phyloP scores from a whole-genome alignment of 2,888 invertebrate genomes.

The Anagyrus pseudococci region DNA sequence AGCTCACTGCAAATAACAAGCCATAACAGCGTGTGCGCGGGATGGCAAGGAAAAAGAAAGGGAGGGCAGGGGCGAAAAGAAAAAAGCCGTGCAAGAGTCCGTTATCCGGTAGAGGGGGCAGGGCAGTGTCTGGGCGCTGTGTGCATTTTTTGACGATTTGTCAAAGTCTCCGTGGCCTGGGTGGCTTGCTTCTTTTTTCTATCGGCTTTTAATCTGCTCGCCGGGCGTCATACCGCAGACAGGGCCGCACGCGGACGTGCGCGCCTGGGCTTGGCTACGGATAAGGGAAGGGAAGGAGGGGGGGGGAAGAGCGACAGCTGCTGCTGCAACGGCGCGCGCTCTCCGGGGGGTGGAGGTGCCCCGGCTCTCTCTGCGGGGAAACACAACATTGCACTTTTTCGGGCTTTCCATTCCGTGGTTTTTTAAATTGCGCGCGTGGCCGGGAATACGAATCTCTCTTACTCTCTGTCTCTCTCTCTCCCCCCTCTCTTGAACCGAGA shows the following conservation, averaged over 20 bases:
- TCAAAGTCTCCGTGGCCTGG: slow-evolving; percentile 34
- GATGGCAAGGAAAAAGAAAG: background rate
- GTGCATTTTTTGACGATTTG: slow-evolving; percentile 42
- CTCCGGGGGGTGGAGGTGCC: slow-evolving; percentile 3
- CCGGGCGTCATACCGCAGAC: slow-evolving; percentile 50
- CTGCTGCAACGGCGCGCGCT: background rate
- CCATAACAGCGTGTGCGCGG: too few species aligned
- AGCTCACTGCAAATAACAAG: too few species aligned
- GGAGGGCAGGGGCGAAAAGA: background rate
- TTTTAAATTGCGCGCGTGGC: slow-evolving; percentile 21
- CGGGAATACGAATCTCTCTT: slow-evolving; percentile 20
- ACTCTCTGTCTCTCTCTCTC: too few species aligned
- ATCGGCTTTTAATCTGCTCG: slow-evolving; percentile 58
- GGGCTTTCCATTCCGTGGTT: slow-evolving; percentile 17
- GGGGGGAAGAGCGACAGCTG: slow-evolving; percentile 13
- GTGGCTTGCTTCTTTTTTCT: slow-evolving; percentile 48
- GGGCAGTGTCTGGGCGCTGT: slow-evolving; percentile 1
- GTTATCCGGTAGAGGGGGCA: too few species aligned
- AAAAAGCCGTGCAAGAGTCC: too few species aligned
- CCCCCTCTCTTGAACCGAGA: too few species aligned
- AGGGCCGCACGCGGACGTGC: slow-evolving; percentile 20
- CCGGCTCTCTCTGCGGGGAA: too few species aligned
- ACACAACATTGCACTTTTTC: slow-evolving; percentile 48
- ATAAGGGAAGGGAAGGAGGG: slow-evolving; percentile 9
- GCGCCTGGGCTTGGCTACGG: slow-evolving; percentile 8